Conservation (phyloP, 2,888 invertebrate species). For the Lithodes maja region DNA sequence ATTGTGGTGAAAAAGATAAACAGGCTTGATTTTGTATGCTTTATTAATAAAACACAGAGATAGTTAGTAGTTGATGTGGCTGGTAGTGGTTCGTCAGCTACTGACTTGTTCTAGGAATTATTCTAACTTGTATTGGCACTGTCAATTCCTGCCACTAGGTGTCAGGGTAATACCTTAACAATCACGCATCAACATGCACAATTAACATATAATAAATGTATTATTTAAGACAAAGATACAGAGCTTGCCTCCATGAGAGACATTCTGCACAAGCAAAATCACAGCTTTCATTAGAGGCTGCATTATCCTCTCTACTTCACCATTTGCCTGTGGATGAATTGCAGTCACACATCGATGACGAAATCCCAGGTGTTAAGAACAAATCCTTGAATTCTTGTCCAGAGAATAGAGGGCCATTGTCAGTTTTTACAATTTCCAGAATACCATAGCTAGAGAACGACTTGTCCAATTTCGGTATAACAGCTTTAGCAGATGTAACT, state of each 20-base stretch:
- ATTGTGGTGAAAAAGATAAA: no score
- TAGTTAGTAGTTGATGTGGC: no score
- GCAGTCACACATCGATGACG: constrained; percentile 22
- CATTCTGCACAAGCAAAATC: neutral
- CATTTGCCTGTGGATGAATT: constrained; percentile 25
- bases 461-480: constrained; percentile 41
- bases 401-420: neutral
- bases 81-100: no score
- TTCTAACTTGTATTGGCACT: no score
- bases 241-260: constrained; percentile 6
- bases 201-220: neutral
- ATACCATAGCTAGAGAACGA: constrained; percentile 52
- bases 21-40: no score
- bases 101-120: no score
- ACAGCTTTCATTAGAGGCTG: constrained; percentile 16
- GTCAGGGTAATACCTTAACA: no score
- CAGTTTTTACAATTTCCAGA: neutral
- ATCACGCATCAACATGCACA: no score
- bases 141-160: no score
- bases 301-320: constrained; percentile 34
- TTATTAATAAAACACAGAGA: no score
- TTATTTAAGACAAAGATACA: neutral
- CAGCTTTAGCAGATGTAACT: constrained; percentile 15
- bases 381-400: neutral
- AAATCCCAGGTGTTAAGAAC: constrained; percentile 17